Conservation (phyloP, 2,888 invertebrate species). For the Athalia cordata region DNA sequence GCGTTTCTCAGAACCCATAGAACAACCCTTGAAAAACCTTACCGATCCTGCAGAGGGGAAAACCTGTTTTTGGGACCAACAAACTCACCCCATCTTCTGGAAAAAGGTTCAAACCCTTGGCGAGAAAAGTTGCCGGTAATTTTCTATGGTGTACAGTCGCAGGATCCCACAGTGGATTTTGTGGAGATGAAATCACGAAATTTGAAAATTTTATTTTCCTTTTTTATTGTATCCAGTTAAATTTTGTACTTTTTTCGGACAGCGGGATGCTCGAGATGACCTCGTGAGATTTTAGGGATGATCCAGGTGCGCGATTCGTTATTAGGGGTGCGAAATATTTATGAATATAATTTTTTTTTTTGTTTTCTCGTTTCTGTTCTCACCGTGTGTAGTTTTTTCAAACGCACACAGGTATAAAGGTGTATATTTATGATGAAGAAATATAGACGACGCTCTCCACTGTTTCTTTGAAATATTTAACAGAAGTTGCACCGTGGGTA, state of each 20-base stretch:
- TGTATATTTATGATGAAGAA: not conserved
- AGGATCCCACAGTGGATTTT: not conserved
- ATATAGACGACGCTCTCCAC: not conserved
- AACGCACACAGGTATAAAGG: too few species aligned
- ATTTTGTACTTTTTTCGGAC: not conserved
- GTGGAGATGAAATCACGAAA: not conserved
- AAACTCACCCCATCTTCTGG: not conserved
- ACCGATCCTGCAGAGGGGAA: not conserved
- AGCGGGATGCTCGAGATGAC: too few species aligned
- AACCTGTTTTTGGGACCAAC: not conserved
- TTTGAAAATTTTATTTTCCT: not conserved
- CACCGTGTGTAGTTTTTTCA: too few species aligned
- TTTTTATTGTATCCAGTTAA: not conserved
- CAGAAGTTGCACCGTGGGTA: constrained; percentile 1
- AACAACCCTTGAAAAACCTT: too few species aligned
- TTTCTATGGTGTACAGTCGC: not conserved
- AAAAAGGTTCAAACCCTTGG: not conserved
- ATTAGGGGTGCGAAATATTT: too few species aligned
- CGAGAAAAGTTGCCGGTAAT: not conserved
- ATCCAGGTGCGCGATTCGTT: too few species aligned
- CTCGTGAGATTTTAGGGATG: too few species aligned
- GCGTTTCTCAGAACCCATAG: too few species aligned
- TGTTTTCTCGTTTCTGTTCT: not conserved
- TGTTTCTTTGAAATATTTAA: not conserved
- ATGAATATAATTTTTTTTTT: too few species aligned